These are phyloP conservation scores for Sarcophaga variegata DNA, from an alignment of 2,888 invertebrate genomes.

Conservation along the genomic window DNA sequence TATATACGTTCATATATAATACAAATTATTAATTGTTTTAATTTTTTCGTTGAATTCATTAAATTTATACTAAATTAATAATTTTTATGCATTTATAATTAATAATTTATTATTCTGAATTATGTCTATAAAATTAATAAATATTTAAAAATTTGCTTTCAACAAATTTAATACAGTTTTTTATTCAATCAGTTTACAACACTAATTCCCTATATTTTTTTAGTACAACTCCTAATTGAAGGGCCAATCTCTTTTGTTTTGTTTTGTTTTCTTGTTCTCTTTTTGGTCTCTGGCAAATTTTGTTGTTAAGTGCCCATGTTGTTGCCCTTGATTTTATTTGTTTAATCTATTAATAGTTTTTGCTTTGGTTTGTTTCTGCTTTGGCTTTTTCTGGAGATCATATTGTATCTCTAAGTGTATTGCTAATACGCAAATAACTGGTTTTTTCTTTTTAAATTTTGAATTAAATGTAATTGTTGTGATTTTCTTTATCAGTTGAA, in stretches of 20 bases:
- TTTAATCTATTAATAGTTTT: slow-evolving; percentile 40
- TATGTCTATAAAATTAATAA: no score
- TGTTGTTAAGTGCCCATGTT: slow-evolving; percentile 11
- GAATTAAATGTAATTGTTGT: not conserved
- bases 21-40: not conserved
- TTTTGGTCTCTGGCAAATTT: not conserved
- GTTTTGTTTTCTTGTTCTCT: not conserved
- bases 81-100: no score
- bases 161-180: no score
- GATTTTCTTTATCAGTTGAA: not conserved
- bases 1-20: not conserved
- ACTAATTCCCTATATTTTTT: not conserved
- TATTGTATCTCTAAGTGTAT: not conserved
- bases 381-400: not conserved
- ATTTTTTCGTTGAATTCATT: not conserved
- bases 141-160: no score
- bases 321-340: slow-evolving; percentile 44
- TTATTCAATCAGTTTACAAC: not conserved
- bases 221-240: slow-evolving; percentile 19
- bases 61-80: no score
- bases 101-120: no score
- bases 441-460: not conserved
- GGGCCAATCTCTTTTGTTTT: not conserved
- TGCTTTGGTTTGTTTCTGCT: not conserved
- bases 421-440: not conserved